Base-by-base conservation (phyloP, 2,888 invertebrate species). In the Mimas tiliae region DNA sequence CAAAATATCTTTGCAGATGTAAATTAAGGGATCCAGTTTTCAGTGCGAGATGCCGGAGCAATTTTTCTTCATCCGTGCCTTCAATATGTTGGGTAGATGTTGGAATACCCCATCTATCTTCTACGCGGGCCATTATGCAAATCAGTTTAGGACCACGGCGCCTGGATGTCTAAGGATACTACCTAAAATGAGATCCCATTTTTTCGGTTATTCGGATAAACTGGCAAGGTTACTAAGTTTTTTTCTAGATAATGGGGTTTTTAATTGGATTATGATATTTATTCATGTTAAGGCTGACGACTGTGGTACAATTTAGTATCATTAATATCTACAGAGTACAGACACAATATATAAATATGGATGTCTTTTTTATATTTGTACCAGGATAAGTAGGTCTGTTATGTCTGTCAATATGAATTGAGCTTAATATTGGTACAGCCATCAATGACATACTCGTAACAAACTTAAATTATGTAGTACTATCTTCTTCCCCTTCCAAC, bases 21-120 rank as follows among this genome's bases (percentile, higher is more conserved):
- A 85, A 88, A 88, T 87, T 85, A 83, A 80, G 79, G 82, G 83
- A 80, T 74, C 78, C 78, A 79, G 81, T 86, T 89, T 89, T 82
- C 85, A 82, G 77, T 77, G 76, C 80, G 81, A 82, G 82, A 83
- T 80, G 83, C 77, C 74, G 69, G 74, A 79, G 84, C 86, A 81
- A 89, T 90, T 90, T 90, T 88, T 90, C 88, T 89, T 85, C 82
- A 86, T 85, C 84, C 86, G 69, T 75, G 70, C 72, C 80, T 84
- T 79, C 90, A 91, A 91, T 91, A 91, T 90, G 89, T 89, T 89
- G 83, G 83, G 81, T 78, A 81, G 82, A 79, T 79, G 75, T 80
- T 83, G 81, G 79, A 84, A 81, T 80, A 78, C 77, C 78, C 82
- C 82, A 86, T 91, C 82, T 84, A 87, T 89, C 88, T 91, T 86